Conservation (phyloP, 2,888 invertebrate species). For the Erpobdella octoculata region DNA sequence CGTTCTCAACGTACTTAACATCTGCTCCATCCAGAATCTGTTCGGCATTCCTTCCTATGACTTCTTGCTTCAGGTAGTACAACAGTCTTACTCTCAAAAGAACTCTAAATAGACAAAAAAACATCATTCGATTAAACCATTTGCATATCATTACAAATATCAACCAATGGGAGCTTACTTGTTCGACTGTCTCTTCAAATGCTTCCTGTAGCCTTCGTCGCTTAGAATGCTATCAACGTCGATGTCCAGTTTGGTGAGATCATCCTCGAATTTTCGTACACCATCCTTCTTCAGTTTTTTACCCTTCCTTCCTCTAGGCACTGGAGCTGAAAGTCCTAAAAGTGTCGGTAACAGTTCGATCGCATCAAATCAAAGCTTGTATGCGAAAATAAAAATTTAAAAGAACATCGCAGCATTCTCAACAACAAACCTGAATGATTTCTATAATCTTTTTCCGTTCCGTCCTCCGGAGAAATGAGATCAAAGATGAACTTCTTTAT, state of each 20-base stretch:
- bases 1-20: slow-evolving; percentile 17
- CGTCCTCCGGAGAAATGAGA: slow-evolving; percentile 69
- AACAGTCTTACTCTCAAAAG: slow-evolving; percentile 87
- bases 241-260: slow-evolving; percentile 46
- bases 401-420: neutral
- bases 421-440: slow-evolving; percentile 35
- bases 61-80: slow-evolving; percentile 95
- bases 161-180: slow-evolving; percentile 65
- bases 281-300: slow-evolving; percentile 43
- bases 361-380: no score
- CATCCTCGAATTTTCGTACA: slow-evolving; percentile 39
- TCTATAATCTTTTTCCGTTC: slow-evolving; percentile 34
- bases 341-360: neutral
- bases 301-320: slow-evolving; percentile 58
- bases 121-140: neutral
- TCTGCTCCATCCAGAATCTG: slow-evolving; percentile 40
- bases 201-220: slow-evolving; percentile 91
- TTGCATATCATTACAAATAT: neutral
- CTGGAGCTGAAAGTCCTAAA: slow-evolving; percentile 54
- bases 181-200: slow-evolving; percentile 82
- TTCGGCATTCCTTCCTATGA: slow-evolving; percentile 70
- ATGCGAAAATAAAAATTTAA: neutral
- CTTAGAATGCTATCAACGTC: slow-evolving; percentile 80
- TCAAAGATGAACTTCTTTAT: slow-evolving; percentile 96
- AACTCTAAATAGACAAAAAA: slow-evolving; percentile 61